phyloP scores from a whole-genome alignment of 2,888 invertebrate genomes.

The Mylabris sibirica region DNA sequence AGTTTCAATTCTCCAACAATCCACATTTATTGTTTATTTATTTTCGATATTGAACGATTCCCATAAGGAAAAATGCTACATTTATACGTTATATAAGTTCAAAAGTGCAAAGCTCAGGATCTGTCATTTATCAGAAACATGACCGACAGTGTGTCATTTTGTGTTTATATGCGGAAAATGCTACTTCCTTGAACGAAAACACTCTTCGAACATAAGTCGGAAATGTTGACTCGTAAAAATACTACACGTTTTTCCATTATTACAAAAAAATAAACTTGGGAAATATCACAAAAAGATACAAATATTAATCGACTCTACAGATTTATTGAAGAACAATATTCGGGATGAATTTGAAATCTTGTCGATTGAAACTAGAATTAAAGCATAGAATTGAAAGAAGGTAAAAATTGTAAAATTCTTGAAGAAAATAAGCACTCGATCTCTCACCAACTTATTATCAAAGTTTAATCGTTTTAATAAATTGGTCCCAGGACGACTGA shows the following conservation, averaged over 20 bases:
- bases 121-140: not conserved
- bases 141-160: not conserved
- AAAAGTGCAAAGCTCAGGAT: not conserved
- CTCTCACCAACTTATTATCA: conserved; percentile 20
- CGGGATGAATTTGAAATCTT: not conserved
- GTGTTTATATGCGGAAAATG: conserved; percentile 8
- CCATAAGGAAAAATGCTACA: too few relatives aligned
- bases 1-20: not conserved
- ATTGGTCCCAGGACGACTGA: conserved; percentile 19
- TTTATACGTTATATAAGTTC: too few relatives aligned
- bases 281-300: conserved; percentile 1
- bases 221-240: not conserved
- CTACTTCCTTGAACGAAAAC: not conserved
- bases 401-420: not conserved
- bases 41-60: not conserved
- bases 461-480: conserved; percentile 23
- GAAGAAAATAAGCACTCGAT: not conserved
- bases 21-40: not conserved
- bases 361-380: not conserved
- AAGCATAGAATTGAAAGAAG: not conserved
- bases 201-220: not conserved
- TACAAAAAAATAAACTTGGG: not conserved
- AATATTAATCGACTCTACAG: not conserved
- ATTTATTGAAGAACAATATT: not conserved
- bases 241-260: not conserved